Conservation (phyloP, 35 echinoderm and acorn worm genomes). For the Lytechinus pictus region DNA sequence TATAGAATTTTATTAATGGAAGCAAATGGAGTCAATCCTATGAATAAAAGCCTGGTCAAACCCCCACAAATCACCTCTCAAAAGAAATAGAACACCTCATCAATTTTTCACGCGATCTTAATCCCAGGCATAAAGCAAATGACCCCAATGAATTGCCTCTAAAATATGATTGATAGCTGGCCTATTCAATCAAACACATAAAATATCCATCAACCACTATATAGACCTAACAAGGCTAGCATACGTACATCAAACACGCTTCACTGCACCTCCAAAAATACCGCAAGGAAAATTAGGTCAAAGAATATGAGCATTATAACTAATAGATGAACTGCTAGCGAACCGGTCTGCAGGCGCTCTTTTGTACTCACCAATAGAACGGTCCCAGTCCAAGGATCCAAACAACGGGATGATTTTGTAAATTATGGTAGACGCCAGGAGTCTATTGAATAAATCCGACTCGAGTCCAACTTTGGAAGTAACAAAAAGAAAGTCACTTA, state of each 20-base stretch:
- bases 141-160: background rate
- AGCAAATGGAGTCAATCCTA: background rate
- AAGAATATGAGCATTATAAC: background rate
- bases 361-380: background rate
- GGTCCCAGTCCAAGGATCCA: background rate
- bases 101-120: slow-evolving; percentile 13
- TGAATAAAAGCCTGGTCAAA: background rate
- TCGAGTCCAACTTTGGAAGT: background rate
- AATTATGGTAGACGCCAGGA: background rate
- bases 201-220: background rate
- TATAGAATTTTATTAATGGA: background rate
- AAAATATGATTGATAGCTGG: background rate
- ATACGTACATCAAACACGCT: background rate
- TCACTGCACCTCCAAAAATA: background rate
- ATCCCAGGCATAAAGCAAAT: background rate
- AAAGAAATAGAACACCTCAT: slow-evolving; percentile 8
- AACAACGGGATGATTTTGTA: background rate
- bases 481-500: slow-evolving; percentile 12
- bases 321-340: background rate
- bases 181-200: background rate
- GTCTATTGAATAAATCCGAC: background rate
- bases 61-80: background rate
- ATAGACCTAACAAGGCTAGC: background rate
- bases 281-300: background rate
- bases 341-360: background rate